A percentile compares a stretch with the other conserved stretches of the same genome.
Evolutionary conservation across 2,797 vertebrate genomes (phyloP).

Genomic region (Girardinus metallicus): DNA sequence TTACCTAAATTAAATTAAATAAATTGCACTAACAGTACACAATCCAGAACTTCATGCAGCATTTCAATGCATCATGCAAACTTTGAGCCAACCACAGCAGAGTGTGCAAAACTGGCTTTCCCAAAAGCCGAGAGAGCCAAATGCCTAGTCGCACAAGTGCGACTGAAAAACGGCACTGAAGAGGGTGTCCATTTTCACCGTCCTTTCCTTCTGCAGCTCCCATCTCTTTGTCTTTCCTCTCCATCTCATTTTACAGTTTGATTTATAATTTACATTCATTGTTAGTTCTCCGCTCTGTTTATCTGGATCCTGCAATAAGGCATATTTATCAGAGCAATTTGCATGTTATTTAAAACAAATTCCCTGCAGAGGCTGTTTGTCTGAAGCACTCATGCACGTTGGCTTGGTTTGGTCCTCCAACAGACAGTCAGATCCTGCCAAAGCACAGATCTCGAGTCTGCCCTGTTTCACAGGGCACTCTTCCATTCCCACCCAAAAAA

Average conservation of each 20-base stretch:
- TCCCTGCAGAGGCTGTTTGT: slow-evolving; percentile 37
- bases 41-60: not conserved
- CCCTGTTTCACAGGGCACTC: slow-evolving; percentile 38
- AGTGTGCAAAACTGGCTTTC: slow-evolving; percentile 1
- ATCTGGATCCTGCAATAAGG: slow-evolving; percentile 34
- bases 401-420: slow-evolving; percentile 39
- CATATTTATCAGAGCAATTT: slow-evolving; percentile 59
- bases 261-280: slow-evolving; percentile 64
- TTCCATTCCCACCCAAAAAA: slow-evolving; percentile 12
- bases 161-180: slow-evolving; percentile 43
- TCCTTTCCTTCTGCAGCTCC: slow-evolving; percentile 73
- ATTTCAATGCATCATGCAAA: not conserved
- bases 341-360: slow-evolving; percentile 54
- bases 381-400: slow-evolving; percentile 35
- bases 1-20: not conserved
- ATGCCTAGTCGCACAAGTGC: slow-evolving; percentile 18
- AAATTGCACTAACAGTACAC: not conserved
- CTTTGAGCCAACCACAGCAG: not conserved
- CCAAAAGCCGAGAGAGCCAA: slow-evolving; percentile 26
- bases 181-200: slow-evolving; percentile 58
- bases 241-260: slow-evolving; percentile 63
- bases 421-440: slow-evolving; percentile 39
- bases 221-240: slow-evolving; percentile 69
- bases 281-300: slow-evolving; percentile 43
- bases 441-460: slow-evolving; percentile 55